Evolutionary conservation across 2,888 invertebrate species (phyloP), one percentile per base, ranked within the genome.

Genomic region (Idaea dimidiata): DNA sequence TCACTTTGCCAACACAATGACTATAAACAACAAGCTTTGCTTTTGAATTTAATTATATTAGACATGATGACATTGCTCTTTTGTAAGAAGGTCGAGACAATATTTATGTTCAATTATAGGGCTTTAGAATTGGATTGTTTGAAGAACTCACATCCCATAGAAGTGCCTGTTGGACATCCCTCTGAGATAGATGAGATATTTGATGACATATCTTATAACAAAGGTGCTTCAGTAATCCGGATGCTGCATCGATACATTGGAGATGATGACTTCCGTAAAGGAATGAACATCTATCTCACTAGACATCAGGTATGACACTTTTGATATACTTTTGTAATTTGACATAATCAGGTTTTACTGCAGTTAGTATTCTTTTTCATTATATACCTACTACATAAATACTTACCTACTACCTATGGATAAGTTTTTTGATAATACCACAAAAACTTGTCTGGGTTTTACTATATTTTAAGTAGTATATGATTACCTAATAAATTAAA

Each of bases 101-200:
- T 33, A 33, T 43, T 43, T 43, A 3, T 43, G 10, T 43, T 43
- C 68, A 58, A 32, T 91, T 88, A 72, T 78, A 94, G 95, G 70
- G 99, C 98, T 17, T 83, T 97, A 71, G 96, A 97, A 75, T 91
- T 99, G 69, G 99, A 99, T 86, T 96, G 95, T 62, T 90, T 99
- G 66, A 96, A 97, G 78, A 98, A 96, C 83, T 98, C 98, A 55
- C 99, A 99, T 91, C 98, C 99, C 0, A 98, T 99, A 75, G 99
- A 99, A 93, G 98, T 98, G 60, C 97, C 97, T 16, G 98, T 99
- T 0, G 96, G 97, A 0, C 97, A 98, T 89, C 99, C 99, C 0
- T 95, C 96, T 8, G 99, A 99, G 88, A 97, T 99, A 64, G 98
- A 98, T 88, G 99, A 99, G 87, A 99, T 99, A 73, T 99, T 99